Conservation (phyloP, 2,113 vertebrate genomes). For the Platysternon megacephalum region DNA sequence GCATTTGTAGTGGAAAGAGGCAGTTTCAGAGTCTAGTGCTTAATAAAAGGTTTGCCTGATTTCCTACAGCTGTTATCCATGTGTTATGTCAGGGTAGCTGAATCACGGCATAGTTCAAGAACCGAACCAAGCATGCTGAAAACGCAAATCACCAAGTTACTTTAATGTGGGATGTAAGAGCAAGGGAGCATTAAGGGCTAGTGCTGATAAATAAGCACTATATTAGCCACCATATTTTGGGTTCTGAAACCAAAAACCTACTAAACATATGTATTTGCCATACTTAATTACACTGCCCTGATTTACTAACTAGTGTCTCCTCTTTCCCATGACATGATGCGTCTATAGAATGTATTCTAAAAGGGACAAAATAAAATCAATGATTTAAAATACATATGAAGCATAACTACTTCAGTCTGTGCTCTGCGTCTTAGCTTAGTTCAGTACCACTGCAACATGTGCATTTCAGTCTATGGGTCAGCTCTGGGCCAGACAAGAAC, state of each 20-base stretch:
- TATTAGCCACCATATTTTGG: background rate
- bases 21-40: conserved; percentile 67
- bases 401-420: background rate
- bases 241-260: conserved; percentile 26
- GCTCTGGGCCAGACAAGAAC: background rate
- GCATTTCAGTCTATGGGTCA: background rate
- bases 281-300: background rate
- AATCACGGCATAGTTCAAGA: conserved; percentile 38
- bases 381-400: background rate
- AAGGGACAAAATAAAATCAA: conserved; percentile 5
- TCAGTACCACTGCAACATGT: background rate
- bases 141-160: conserved; percentile 40
- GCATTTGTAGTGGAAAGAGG: conserved; percentile 66
- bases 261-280: background rate
- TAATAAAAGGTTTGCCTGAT: conserved; percentile 69
- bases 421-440: accelerated
- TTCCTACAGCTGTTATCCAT: conserved; percentile 70
- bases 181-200: conserved; percentile 25
- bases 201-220: conserved; percentile 30
- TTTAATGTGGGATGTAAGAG: conserved; percentile 34
- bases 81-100: conserved; percentile 65
- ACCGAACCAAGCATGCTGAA: conserved; percentile 12
- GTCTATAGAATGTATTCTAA: background rate
- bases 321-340: background rate
- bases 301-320: conserved; percentile 20